Base-by-base conservation (phyloP, 2,797 vertebrate species). In the Cyprinodon diabolis region DNA sequence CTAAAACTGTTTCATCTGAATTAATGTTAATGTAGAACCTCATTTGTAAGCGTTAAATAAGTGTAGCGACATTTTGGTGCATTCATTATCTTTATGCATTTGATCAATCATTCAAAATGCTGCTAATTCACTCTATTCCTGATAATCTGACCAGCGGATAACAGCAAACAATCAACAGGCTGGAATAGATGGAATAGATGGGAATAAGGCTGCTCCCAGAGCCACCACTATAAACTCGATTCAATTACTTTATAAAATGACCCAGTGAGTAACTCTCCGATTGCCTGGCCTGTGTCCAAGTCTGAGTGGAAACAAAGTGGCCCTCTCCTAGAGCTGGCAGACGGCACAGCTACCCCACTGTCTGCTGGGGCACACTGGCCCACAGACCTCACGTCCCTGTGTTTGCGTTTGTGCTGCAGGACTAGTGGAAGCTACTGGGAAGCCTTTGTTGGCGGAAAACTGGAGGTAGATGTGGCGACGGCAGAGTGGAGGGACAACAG, bases 301-400 rank as follows among this genome's bases (percentile, higher is more conserved):
- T 66, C 78, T 77, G 92, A 90, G 90, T 89, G 87, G 89, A 92
- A 89, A 92, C 88, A 91, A 89, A 91, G 89, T 89, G 79, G 76
- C 76, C 83, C 84, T 91, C 85, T 86, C 84, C 84, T 72, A 67
- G 82, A 55, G 79, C 87, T 84, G 84, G 89, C 91, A 85, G 84
- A 47, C 78, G 23, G 68, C 79, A 93, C 89, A 93, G 91, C 88
- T 19, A 35, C 77, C 45, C 77, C 85, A 84, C 87, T 91, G 91
- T 94, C 77, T 86, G 2, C 14, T 37, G 72, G 74, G 54, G 13
- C 83, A 90, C 86, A 90, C 90, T 78, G 75, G 52, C 51, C 10
- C 77, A 75, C 81, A 76, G 79, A 77, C 73, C 80, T 73, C 71
- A 57, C 51, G 69, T 48, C 62, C 69, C 47, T 72, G 65, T 45